phyloP scores from a whole-genome alignment of 2,888 invertebrate species.

The Stenolophus ochropezus region DNA sequence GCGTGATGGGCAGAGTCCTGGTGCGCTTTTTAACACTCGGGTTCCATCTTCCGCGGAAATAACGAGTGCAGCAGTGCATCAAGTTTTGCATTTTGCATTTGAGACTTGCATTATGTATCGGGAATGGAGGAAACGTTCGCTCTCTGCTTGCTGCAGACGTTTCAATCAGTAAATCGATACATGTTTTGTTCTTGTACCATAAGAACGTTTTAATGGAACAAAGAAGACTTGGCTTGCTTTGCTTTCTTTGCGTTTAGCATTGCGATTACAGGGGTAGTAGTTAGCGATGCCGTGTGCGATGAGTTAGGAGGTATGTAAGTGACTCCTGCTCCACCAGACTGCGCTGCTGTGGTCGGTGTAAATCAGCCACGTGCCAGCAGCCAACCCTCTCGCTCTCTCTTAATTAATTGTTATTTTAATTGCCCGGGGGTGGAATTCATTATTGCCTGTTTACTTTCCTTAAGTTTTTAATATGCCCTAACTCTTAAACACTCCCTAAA shows the following conservation, averaged over 20 bases:
- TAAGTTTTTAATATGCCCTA: conserved; percentile 51
- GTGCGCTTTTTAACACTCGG: conserved; percentile 16
- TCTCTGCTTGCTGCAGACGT: conserved; percentile 24
- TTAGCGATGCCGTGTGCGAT: background rate
- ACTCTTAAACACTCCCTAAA: background rate
- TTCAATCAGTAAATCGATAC: conserved; percentile 38
- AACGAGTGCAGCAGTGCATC: conserved; percentile 26
- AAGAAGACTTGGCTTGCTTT: background rate
- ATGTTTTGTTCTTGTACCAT: conserved; percentile 11
- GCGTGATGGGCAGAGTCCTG: background rate
- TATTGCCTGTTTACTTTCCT: conserved; percentile 52
- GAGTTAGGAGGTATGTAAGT: background rate
- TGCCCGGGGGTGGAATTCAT: conserved; percentile 54
- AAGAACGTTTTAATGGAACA: conserved; percentile 24
- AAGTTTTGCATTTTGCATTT: conserved; percentile 26
- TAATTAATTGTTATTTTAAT: conserved; percentile 57
- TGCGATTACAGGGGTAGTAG: background rate
- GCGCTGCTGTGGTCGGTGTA: conserved; percentile 19
- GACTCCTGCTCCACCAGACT: background rate
- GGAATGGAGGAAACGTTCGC: background rate
- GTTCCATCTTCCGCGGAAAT: conserved; percentile 24
- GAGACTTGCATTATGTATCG: conserved; percentile 9
- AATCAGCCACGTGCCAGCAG: conserved; percentile 20
- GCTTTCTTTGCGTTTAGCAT: background rate
- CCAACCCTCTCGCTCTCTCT: background rate